These are phyloP conservation scores for Villa cingulata DNA, from an alignment of 2,888 invertebrate species.

Conservation along the genomic window DNA sequence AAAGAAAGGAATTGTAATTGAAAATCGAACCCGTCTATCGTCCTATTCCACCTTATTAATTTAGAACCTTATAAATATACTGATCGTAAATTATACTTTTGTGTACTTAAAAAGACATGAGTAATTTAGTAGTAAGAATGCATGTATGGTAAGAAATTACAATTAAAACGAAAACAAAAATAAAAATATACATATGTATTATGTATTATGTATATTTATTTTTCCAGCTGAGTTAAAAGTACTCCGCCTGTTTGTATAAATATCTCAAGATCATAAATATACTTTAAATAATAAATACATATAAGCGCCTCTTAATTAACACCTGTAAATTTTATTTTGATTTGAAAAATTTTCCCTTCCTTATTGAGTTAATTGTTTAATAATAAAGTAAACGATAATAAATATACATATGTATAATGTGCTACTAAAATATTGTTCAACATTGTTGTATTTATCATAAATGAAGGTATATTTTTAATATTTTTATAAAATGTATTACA, in stretches of 20 bases:
- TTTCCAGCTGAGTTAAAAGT: not conserved
- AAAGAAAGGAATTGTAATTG: too few relatives aligned
- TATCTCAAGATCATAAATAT: not conserved
- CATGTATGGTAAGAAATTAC: not conserved
- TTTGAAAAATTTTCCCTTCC: too few relatives aligned
- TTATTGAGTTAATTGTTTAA: too few relatives aligned
- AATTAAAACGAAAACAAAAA: too few relatives aligned
- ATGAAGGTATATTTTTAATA: too few relatives aligned
- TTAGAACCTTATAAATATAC: not conserved
- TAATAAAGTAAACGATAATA: too few relatives aligned
- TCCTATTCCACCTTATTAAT: not conserved
- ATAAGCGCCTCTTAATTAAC: not conserved
- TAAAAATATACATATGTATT: not conserved
- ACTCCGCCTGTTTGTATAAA: not conserved
- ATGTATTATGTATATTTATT: not conserved
- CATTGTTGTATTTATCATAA: too few relatives aligned
- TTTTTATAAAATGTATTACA: too few relatives aligned
- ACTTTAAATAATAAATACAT: not conserved
- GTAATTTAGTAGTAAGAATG: not conserved
- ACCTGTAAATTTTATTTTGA: not conserved
- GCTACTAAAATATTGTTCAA: too few relatives aligned
- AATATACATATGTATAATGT: too few relatives aligned
- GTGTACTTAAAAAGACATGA: not conserved
- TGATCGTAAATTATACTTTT: not conserved
- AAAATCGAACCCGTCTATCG: not conserved